These are phyloP conservation scores for Engraulis encrasicolus DNA, from an alignment of 2,113 vertebrate species.

Conservation along the genomic window DNA sequence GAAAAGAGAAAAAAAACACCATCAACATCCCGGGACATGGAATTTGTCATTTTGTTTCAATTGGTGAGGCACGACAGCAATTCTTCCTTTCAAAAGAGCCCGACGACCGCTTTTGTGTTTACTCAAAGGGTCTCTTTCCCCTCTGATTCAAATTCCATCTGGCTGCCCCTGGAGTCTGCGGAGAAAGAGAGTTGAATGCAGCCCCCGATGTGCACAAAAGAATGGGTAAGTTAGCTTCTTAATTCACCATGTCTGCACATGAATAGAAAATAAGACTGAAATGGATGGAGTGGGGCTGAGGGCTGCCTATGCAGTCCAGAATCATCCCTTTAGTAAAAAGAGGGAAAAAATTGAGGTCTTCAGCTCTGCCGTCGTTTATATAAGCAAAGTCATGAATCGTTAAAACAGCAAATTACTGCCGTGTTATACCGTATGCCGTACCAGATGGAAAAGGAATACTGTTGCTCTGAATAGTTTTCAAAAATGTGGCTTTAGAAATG, in stretches of 20 bases:
- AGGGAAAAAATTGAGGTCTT: too few relatives aligned
- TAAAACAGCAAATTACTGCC: constrained; percentile 7
- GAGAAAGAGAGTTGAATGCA: constrained; percentile 98
- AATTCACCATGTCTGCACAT: constrained; percentile 71
- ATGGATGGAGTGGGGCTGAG: constrained; percentile 53
- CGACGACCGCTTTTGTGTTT: constrained; percentile 78
- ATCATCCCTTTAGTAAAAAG: constrained; percentile 63
- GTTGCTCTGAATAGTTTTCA: background rate
- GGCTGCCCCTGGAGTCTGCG: constrained; percentile 86
- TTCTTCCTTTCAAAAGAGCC: constrained; percentile 76
- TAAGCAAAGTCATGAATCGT: constrained; percentile 23
- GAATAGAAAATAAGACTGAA: constrained; percentile 74
- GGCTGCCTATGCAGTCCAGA: constrained; percentile 67
- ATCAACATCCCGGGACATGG: constrained; percentile 72
- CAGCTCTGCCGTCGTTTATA: constrained; percentile 10
- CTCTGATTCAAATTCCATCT: constrained; percentile 90
- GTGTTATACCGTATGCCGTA: background rate
- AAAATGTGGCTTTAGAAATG: background rate
- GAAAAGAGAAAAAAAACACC: constrained; percentile 54
- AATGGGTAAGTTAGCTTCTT: constrained; percentile 97
- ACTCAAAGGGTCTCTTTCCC: constrained; percentile 85
- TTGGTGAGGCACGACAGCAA: constrained; percentile 68
- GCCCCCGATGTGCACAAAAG: constrained; percentile 99
- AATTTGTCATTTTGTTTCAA: constrained; percentile 77
- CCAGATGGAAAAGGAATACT: background rate